These are phyloP conservation scores for Pristionchus entomophagus DNA, from an alignment of 2,888 invertebrate genomes.

Conservation along the genomic window DNA sequence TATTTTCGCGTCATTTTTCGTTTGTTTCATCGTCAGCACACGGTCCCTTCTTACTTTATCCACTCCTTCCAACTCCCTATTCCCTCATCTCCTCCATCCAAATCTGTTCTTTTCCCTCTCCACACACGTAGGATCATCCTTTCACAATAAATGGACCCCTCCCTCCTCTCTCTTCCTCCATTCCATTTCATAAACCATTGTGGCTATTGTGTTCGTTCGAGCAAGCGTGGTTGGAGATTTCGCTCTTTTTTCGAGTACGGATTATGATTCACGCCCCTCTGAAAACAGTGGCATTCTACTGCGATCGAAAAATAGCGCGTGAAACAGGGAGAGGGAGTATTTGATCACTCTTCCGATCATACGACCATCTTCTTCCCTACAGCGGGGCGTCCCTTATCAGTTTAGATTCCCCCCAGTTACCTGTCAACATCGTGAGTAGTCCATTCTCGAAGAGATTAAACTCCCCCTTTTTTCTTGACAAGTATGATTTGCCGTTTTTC, in stretches of 20 bases:
- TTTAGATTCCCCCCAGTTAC: slow-evolving; percentile 3
- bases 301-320: background rate
- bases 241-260: background rate
- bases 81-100: background rate
- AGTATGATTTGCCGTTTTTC: no score
- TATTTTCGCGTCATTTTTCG: background rate
- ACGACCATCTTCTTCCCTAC: background rate
- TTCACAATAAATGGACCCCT: slow-evolving; percentile 31
- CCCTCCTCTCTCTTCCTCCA: background rate
- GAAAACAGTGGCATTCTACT: background rate
- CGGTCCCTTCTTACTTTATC: background rate
- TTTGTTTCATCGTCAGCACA: background rate
- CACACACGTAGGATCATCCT: background rate
- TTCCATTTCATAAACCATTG: slow-evolving; percentile 38
- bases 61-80: background rate
- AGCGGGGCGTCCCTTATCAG: slow-evolving; percentile 6
- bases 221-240: background rate
- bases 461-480: no score
- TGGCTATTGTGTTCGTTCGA: slow-evolving; percentile 3
- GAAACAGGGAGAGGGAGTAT: background rate
- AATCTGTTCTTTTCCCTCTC: background rate
- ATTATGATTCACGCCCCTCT: background rate
- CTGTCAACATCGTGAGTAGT: slow-evolving; percentile 14
- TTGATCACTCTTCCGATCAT: background rate
- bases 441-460: no score